A percentile compares a stretch with the other conserved stretches of the same genome.
These are phyloP conservation scores for Pantherophis guttatus DNA, from an alignment of 2,113 vertebrate genomes.

Conservation along the genomic window DNA sequence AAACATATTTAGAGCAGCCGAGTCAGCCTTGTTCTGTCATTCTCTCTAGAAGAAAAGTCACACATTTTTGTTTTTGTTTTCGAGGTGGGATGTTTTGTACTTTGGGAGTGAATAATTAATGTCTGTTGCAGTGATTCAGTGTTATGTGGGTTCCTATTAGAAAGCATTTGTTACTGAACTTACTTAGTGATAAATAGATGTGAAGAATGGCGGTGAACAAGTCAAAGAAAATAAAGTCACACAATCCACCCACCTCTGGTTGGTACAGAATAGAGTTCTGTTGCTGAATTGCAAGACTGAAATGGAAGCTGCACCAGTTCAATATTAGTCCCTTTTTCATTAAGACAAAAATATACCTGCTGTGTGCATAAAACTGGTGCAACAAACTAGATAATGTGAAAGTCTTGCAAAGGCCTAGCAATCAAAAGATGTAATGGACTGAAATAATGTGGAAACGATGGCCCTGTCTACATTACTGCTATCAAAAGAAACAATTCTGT, in stretches of 20 bases:
- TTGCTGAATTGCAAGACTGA: background rate
- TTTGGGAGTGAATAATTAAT: conserved; percentile 1
- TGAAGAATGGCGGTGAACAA: background rate
- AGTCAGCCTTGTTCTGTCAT: background rate
- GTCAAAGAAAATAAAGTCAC: background rate
- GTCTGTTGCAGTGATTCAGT: background rate
- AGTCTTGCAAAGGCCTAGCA: background rate
- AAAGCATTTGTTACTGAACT: background rate
- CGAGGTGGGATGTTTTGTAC: background rate
- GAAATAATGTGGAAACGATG: conserved; percentile 1
- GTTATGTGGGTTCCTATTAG: background rate
- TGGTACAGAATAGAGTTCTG: background rate
- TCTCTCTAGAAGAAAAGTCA: background rate
- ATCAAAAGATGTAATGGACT: conserved; percentile 7
- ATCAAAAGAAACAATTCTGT: background rate
- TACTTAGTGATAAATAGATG: background rate
- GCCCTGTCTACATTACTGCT: background rate
- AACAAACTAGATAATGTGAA: background rate
- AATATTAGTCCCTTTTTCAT: background rate
- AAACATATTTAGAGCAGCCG: background rate
- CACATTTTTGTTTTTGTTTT: background rate
- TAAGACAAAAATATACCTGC: background rate
- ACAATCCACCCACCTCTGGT: background rate
- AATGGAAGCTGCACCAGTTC: background rate
- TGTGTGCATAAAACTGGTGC: background rate